Evolutionary conservation across 2,888 invertebrate genomes (phyloP), one percentile per base, ranked within the genome.

Genomic region (Drosophila nr. fundita): DNA sequence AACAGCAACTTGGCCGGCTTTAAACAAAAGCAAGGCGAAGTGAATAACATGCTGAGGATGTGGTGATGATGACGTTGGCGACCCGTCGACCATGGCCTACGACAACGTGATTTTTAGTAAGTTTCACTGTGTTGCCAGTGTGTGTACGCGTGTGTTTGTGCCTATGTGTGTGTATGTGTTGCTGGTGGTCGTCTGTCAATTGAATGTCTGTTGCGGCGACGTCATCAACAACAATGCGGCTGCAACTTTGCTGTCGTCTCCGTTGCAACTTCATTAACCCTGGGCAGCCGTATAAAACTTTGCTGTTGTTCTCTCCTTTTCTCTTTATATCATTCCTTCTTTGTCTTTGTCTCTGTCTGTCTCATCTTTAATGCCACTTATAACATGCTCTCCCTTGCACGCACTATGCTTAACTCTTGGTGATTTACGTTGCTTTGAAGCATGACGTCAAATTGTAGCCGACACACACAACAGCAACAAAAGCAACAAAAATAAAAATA

Each of bases 41-140:
- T 82, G 84, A 78, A 78, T 84, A 87, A 78, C 80, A 78, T 74
- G 84, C 76, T 65, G 76, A 77, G 77, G 82, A 77, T 81, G 84
- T 83, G 80, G 73, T 76, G 80, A 68, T 78, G 79, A 80, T 77
- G 83, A 81, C 72, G 76, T 70, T 68, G 67, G 36, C 71, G 72
- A 63, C 76, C 57, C 69, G 70, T 65, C 83, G 84, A 83, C 85
- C 91, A 90, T 91, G 90, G 90, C 91, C 91, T 91, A 90, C 88
- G 91, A 74, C 85, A 91, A 91, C 85, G 79, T 82, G 79, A 87
- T 90, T 89, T 85, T 73, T 76, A 85, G 81, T 91, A 85, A 81
- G 84, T 83, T 89, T 80, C 62, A 53, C 45, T 48, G 36, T 68
- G 55, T 61, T 49, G 67, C n/a, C 18, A 40, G 42, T 38, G 11